A percentile compares a stretch with the other conserved stretches of the same genome.
These are phyloP conservation scores for Neoarius graeffei DNA, from an alignment of 2,113 vertebrate genomes.

Conservation along the genomic window DNA sequence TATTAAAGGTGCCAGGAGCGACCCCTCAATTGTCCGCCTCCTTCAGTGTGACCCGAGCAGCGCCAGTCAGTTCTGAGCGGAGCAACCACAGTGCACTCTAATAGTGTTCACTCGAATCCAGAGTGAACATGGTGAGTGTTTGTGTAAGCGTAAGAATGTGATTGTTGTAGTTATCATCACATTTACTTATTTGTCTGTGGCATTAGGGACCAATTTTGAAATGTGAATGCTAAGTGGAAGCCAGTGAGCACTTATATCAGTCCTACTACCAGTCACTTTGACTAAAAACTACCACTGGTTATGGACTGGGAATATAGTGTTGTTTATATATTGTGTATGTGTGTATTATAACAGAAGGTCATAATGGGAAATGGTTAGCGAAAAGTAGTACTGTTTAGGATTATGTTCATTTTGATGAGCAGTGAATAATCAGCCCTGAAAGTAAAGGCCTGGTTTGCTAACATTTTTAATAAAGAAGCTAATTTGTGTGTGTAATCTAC, in stretches of 20 bases:
- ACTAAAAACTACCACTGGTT: constrained; percentile 5
- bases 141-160: constrained; percentile 13
- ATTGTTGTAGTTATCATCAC: background rate
- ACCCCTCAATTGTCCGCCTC: constrained; percentile 56
- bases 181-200: background rate
- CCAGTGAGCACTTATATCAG: constrained; percentile 10
- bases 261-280: background rate
- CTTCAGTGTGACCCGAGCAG: constrained; percentile 55
- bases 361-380: background rate
- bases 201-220: constrained; percentile 11
- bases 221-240: constrained; percentile 1
- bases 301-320: constrained; percentile 19
- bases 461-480: background rate
- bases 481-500: background rate
- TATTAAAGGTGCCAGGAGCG: constrained; percentile 56
- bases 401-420: constrained; percentile 5
- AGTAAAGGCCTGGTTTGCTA: background rate
- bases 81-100: background rate
- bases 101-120: background rate
- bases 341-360: background rate
- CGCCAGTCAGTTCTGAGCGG: constrained; percentile 52
- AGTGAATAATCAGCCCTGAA: background rate
- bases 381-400: background rate
- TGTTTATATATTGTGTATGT: background rate
- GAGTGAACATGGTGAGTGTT: constrained; percentile 33